Conservation (phyloP, 2,888 invertebrate species). For the Mesorhabditis sp. region DNA sequence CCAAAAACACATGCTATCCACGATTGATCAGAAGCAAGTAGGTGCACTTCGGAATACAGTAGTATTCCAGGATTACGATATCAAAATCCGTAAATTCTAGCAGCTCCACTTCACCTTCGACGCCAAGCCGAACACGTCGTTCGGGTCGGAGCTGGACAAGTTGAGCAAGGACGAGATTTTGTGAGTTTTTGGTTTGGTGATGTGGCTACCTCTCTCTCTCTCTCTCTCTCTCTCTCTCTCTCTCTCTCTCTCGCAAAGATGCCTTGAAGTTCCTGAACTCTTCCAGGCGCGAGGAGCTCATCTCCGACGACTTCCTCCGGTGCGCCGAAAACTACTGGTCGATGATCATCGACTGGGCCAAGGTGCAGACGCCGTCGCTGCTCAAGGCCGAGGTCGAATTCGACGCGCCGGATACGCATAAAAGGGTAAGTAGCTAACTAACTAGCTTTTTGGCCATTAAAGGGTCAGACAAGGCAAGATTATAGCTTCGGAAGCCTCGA, state of each 20-base stretch:
- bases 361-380: neutral
- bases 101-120: slow-evolving; percentile 4
- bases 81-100: neutral
- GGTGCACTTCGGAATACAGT: neutral
- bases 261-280: neutral
- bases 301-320: neutral
- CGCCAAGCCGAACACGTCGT: neutral
- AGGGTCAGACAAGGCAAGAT: too few species aligned
- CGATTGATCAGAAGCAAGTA: slow-evolving; percentile 4
- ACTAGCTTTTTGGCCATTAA: too few species aligned
- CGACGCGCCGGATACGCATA: neutral
- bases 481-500: too few species aligned
- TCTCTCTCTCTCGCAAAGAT: neutral
- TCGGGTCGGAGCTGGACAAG: neutral
- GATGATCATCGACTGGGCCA: neutral
- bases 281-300: neutral
- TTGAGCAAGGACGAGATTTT: neutral
- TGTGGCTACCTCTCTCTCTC: too few species aligned
- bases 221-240: too few species aligned
- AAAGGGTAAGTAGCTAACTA: neutral
- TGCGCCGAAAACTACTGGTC: neutral
- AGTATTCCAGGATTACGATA: too few species aligned
- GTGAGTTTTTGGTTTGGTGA: neutral
- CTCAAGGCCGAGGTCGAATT: neutral
- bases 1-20: neutral